Percentiles rank a stretch among this genome's conserved stretches.
These are phyloP conservation scores for Limanda limanda DNA, from an alignment of 2,113 vertebrate genomes.

Conservation along the genomic window DNA sequence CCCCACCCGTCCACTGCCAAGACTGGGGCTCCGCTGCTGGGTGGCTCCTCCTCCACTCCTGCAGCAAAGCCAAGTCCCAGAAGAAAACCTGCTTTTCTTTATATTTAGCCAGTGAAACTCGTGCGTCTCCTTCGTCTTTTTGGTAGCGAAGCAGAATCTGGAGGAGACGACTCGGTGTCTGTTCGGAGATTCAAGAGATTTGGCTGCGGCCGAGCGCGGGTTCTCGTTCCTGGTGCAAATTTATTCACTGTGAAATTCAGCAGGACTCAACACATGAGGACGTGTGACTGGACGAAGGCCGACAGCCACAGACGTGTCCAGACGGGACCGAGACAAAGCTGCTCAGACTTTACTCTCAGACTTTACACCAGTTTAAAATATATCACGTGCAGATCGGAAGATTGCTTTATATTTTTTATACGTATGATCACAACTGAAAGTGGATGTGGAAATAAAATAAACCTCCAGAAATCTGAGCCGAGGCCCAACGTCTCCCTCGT, in stretches of 20 bases:
- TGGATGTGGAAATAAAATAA: too few species aligned
- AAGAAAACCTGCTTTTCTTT: conserved; percentile 62
- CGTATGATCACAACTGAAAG: neutral
- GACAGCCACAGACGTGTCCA: conserved; percentile 56
- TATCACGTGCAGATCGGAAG: neutral
- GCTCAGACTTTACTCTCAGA: conserved; percentile 48
- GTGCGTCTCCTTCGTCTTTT: conserved; percentile 8
- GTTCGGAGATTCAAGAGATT: conserved; percentile 28
- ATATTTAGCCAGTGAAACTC: conserved; percentile 63
- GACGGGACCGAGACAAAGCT: conserved; percentile 59
- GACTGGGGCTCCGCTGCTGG: conserved; percentile 78
- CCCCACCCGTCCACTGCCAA: conserved; percentile 65
- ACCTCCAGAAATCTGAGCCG: too few species aligned
- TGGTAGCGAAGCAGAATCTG: conserved; percentile 31
- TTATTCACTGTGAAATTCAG: conserved; percentile 78
- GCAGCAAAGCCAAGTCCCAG: conserved; percentile 75
- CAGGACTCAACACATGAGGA: conserved; percentile 68
- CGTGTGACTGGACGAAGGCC: conserved; percentile 76
- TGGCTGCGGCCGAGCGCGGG: conserved; percentile 54
- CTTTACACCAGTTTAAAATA: conserved; percentile 52
- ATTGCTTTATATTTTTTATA: too few species aligned
- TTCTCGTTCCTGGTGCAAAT: conserved; percentile 74
- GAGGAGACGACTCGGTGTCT: conserved; percentile 51
- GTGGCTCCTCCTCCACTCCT: conserved; percentile 73
- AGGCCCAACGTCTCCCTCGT: too few species aligned